Conservation (phyloP, 2,113 vertebrate species). For the Thinocorus orbignyianus region DNA sequence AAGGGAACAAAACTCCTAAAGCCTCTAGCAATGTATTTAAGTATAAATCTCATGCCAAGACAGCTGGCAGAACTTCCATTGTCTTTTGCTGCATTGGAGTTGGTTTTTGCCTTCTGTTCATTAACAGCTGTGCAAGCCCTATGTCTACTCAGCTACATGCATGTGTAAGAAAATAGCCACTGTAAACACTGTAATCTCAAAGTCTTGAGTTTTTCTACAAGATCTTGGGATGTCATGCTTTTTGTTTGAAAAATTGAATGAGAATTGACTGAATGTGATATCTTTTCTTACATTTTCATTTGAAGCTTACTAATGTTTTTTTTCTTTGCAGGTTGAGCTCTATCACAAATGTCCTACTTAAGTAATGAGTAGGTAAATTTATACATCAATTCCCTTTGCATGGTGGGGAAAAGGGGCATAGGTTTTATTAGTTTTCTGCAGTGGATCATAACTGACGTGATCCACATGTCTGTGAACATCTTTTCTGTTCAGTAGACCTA, state of each 20-base stretch:
- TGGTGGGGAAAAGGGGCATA: neutral
- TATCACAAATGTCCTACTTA: neutral
- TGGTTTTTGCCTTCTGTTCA: neutral
- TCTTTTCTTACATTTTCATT: neutral
- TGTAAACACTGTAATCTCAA: neutral
- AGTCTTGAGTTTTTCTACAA: neutral
- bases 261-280: neutral
- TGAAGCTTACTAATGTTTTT: neutral
- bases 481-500: neutral
- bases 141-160: neutral
- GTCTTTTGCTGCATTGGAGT: neutral
- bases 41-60: neutral
- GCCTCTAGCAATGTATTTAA: neutral
- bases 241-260: neutral
- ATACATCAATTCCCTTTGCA: neutral
- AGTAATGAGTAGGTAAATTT: neutral
- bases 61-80: neutral
- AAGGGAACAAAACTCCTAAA: neutral
- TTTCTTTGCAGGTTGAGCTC: neutral
- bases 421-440: neutral
- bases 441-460: neutral
- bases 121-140: neutral
- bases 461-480: neutral
- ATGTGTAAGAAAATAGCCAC: neutral
- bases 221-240: neutral